A percentile compares a stretch with the other conserved stretches of the same genome.
Evolutionary conservation across 2,797 vertebrate species (phyloP).

Genomic region (Lophotriccus pileatus): DNA sequence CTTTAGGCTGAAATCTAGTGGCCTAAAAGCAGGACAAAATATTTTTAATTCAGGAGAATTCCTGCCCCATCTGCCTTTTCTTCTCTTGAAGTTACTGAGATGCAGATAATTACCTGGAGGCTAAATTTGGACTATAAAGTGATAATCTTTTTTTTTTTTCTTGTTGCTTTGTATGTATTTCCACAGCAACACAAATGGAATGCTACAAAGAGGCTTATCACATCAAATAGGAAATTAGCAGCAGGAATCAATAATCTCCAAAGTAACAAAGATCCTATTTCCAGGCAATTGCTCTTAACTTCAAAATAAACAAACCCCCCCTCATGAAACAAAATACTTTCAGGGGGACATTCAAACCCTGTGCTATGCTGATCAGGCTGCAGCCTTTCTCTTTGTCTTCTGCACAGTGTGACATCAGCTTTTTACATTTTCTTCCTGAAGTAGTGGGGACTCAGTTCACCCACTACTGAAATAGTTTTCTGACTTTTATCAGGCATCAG

Average conservation of each 20-base stretch:
- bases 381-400: neutral
- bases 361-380: neutral
- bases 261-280: conserved; percentile 51
- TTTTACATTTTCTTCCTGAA: neutral
- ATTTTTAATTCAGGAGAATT: neutral
- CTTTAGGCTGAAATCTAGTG: neutral
- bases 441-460: neutral
- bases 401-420: neutral
- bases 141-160: neutral
- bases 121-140: conserved; percentile 26
- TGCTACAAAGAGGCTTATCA: conserved; percentile 35
- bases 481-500: accelerated
- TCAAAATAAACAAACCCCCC: neutral
- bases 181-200: conserved; percentile 40
- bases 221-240: conserved; percentile 42
- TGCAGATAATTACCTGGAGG: neutral
- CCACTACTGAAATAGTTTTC: neutral
- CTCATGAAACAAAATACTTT: neutral
- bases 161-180: conserved; percentile 15
- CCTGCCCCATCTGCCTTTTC: neutral
- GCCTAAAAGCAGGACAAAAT: neutral
- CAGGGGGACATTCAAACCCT: neutral
- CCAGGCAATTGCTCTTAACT: conserved; percentile 18
- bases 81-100: neutral
- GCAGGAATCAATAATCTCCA: conserved; percentile 41